Base-by-base conservation (phyloP, 1,140 invertebrate species). In the Gryllus bimaculatus region DNA sequence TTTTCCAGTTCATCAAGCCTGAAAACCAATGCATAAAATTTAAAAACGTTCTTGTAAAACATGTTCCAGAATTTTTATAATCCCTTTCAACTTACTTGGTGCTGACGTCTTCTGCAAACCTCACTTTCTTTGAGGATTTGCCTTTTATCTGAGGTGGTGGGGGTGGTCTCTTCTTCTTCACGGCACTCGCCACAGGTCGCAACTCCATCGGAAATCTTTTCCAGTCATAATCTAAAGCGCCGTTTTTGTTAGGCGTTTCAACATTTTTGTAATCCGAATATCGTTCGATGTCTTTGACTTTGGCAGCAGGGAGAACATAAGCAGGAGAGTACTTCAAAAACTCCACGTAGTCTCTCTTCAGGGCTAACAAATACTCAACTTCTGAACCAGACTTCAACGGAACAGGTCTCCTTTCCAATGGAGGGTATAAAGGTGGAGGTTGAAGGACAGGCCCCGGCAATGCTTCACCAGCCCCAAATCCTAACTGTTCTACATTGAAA, bases 361-460 rank as follows among this genome's bases (percentile, higher is more conserved):
- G 81, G 81, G 90, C 87, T 78, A 92, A 74, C 74, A 91, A 76
- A 84, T 93, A 91, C 10, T 84, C 83, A 75, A 49, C 66, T 39
- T 81, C 80, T 7, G 75, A 77, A 21, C 66, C 73, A 6, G 79
- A 78, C 20, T 81, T 73, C 13, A 83, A 83, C n/a, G 88, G 84
- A 8, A 90, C 86, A 18, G 92, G 90, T 82, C 91, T 91, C 80
- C 88, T 89, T 15, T 90, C 87, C 21, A 92, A 81, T 0, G 86
- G 82, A 10, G 92, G 92, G 87, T 90, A 95, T 48, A 90, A 85
- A 73, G 90, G 89, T 10, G 92, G 92, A 39, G 92, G 92, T 81
- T 91, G 88, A 4, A 90, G 85, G 20, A 90, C 88, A 66, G 90
- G 87, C 6, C 88, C 87, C 26, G 90, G 88, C 20, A 91, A 81